phyloP scores from a whole-genome alignment of 92 coral and sea anemone genomes.

The Porites rus region DNA sequence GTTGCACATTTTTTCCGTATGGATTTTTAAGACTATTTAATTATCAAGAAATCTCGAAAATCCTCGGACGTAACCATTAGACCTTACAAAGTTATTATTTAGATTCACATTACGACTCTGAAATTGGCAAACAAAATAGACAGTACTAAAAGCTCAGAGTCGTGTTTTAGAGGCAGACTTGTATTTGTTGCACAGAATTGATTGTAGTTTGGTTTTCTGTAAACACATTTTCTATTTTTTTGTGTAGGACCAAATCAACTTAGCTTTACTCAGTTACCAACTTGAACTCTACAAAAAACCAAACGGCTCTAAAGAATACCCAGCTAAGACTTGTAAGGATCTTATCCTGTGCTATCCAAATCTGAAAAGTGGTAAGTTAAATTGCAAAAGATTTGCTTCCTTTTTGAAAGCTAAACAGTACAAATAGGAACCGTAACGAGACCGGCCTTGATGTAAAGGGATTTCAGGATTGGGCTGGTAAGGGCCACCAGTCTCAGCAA shows the following conservation, averaged over 20 bases:
- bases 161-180: too few species aligned
- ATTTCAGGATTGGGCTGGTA: too few species aligned
- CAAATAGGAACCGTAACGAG: too few species aligned
- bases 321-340: conserved; percentile 92
- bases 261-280: conserved; percentile 63
- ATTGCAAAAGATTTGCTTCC: too few species aligned
- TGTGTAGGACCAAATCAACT: conserved; percentile 18
- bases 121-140: too few species aligned
- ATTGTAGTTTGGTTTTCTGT: neutral
- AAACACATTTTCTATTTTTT: neutral
- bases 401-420: too few species aligned
- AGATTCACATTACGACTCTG: neutral
- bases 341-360: conserved; percentile 81
- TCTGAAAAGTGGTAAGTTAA: conserved; percentile 63
- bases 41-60: neutral
- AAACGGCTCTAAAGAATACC: conserved; percentile 87
- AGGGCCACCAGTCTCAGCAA: too few species aligned
- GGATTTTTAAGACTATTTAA: neutral
- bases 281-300: conserved; percentile 83
- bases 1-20: neutral
- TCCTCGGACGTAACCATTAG: neutral
- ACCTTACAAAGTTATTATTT: too few species aligned
- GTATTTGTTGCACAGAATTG: too few species aligned
- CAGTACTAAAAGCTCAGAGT: too few species aligned
- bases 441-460: too few species aligned